These are phyloP conservation scores for Atopsyche davidsoni DNA, from an alignment of 1,140 invertebrate species.

Conservation along the genomic window DNA sequence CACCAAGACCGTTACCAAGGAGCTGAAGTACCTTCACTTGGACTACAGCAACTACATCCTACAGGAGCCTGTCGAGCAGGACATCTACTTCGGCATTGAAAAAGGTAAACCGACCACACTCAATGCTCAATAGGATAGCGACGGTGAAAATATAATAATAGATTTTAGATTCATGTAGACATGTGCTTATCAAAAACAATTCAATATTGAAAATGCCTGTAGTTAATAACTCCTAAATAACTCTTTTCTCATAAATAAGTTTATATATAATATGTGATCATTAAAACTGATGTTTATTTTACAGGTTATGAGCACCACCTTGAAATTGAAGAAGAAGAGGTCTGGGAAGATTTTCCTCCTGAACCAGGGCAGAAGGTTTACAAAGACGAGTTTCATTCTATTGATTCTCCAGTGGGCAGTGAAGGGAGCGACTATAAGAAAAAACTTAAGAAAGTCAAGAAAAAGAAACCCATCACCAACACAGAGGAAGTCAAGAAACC, in stretches of 20 bases:
- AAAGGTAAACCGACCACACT: conserved; percentile 44
- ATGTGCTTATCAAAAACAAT: too few species aligned
- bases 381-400: conserved; percentile 20
- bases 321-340: conserved; percentile 35
- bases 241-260: too few species aligned
- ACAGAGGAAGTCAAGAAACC: conserved; percentile 35
- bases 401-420: conserved; percentile 33
- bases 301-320: conserved; percentile 45
- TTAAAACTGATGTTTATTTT: too few species aligned
- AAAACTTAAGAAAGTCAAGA: conserved; percentile 36
- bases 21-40: conserved; percentile 44
- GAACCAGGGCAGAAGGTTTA: conserved; percentile 34
- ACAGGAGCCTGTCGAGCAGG: conserved; percentile 38
- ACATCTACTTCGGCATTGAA: conserved; percentile 45
- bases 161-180: too few species aligned
- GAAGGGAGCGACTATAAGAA: conserved; percentile 18
- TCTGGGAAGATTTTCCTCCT: conserved; percentile 35
- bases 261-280: too few species aligned
- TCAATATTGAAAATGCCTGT: too few species aligned
- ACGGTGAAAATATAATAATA: background rate
- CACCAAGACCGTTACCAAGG: conserved; percentile 40
- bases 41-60: conserved; percentile 38
- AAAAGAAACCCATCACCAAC: conserved; percentile 33
- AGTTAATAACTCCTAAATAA: too few species aligned
- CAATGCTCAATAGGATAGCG: background rate